Percentiles rank a stretch among this genome's conserved stretches.
Conservation (phyloP, 2,888 invertebrate species). For the Plebejus argus region DNA sequence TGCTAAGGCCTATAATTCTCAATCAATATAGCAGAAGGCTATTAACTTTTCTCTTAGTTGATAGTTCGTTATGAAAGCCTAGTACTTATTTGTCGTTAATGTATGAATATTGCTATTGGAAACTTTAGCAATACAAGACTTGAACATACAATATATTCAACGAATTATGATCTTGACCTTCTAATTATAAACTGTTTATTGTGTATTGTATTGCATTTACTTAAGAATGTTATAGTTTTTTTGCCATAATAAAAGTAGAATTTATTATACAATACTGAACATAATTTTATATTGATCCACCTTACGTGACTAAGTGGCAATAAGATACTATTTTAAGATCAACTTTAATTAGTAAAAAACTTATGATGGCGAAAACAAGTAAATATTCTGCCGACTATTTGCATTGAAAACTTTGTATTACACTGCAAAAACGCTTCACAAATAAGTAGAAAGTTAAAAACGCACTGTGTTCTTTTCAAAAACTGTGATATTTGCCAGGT, state of each 20-base stretch:
- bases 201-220: neutral
- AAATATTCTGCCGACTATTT: neutral
- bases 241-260: neutral
- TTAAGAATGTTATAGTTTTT: neutral
- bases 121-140: neutral
- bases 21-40: neutral
- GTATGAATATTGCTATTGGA: neutral
- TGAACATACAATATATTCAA: neutral
- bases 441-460: neutral
- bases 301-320: neutral
- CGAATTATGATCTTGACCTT: neutral
- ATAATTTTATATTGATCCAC: neutral
- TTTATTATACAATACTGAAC: neutral
- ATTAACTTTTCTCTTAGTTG: neutral
- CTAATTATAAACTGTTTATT: neutral
- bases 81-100: neutral
- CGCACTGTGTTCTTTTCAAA: neutral
- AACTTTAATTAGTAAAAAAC: neutral
- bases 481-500: neutral
- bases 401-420: neutral
- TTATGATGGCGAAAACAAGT: neutral
- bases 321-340: neutral
- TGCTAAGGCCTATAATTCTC: neutral
- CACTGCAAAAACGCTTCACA: neutral
- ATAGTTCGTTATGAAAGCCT: neutral